Evolutionary conservation across 2,113 vertebrate species (phyloP), one percentile per base, ranked within the genome.

Genomic region (Gambusia holbrooki): DNA sequence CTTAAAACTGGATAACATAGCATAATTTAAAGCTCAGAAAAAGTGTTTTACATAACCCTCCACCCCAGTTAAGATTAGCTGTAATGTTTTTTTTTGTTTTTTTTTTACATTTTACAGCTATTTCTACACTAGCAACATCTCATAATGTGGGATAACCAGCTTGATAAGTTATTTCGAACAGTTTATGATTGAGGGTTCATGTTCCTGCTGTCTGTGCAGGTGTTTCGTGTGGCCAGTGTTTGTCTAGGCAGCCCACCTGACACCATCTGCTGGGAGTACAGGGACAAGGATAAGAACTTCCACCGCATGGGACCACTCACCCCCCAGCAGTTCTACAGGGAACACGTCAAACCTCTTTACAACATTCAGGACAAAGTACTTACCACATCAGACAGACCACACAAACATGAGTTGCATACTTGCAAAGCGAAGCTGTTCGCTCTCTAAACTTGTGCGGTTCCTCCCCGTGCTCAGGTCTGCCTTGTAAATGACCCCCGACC

Each of bases 231-330:
- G 91, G 96, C 95, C 84, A 97, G 95, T 63, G 96, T 98, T 76
- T 99, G 98, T 93, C 88, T 99, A 89, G 98, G 98, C 80, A 99
- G 89, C 88, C 98, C 98, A 66, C 98, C 97, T 0, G 96, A 97
- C 62, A 96, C 94, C 25, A 96, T 99, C 92, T 95, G 94, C 83
- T 99, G 98, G 98, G 98, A 99, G 74, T 99, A 96, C 93, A 90
- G 97, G 70, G 98, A 99, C 83, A 99, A 99, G 92, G 98, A 99
- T 81, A 99, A 99, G 92, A 96, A 91, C 79, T 99, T 97, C 86
- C 95, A 99, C 85, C 96, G 95, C 30, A 94, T 97, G 0, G 97
- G 96, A 64, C 96, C 97, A 0, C 60, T 98, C 80, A 95, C 96
- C 25, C 98, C 98, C 0, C 87, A 95, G 91, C 92, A 97, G 72